Base-by-base conservation (phyloP, 2,113 vertebrate genomes). In the Alectura lathami region DNA sequence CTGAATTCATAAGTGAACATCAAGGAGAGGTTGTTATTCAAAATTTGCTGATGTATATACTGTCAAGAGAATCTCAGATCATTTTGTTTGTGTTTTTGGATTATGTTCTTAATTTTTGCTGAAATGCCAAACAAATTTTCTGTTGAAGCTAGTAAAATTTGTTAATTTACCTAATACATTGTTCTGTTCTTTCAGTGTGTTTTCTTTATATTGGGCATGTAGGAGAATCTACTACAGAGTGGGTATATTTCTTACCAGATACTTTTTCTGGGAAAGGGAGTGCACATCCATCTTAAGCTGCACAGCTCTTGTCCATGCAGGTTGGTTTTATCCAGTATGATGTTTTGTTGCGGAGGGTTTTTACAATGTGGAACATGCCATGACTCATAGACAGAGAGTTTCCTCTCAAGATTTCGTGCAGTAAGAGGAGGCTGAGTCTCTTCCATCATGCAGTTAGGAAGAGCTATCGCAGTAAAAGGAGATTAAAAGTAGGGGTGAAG, bases 121-220 rank as follows among this genome's bases (percentile, higher is more conserved):
- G 6, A 62, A 93, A 66, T 45, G 15, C 8, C 29, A 70, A 66
- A 51, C 5, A 20, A 1, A 0, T 40, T 69, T 73, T 50, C 8
- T 40, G 36, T 20, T 73, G 54, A 84, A 84, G 8, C 1, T 14
- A 43, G 45, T 47, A 42, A 74, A 66, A 70, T 47, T 40, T 56
- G 13, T 36, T 48, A 81, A 29, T 45, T 0, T 0, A 0, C 0
- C 42, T 42, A 36, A 6, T 4, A 17, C 43, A 6, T 5, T 43
- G 22, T 60, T 23, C 12, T 54, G 8, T 8, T 77, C 80, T 75
- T 22, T 80, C 38, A 36, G 17, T 64, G 4, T 59, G 8, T 8
- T 17, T 76, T 6, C 23, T 77, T 73, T 54, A 36, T 24, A 10
- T 2, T 27, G 32, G 10, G 8, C 3, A 83, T 86, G 15, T 50